Evolutionary conservation across 1,140 invertebrate genomes (phyloP).

Genomic region (Oryzaephilus surinamensis): DNA sequence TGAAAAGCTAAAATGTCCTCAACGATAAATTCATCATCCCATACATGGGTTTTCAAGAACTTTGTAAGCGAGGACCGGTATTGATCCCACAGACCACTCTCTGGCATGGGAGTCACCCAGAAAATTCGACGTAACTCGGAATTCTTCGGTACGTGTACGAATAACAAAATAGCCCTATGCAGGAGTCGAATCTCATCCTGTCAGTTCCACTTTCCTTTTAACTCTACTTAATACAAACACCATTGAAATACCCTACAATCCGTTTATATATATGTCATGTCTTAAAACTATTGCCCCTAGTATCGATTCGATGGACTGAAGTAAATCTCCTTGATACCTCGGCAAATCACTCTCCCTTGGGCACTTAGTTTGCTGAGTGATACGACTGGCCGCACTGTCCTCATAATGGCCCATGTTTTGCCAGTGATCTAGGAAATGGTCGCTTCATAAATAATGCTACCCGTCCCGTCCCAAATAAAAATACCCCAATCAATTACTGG

Average conservation of each 20-base stretch:
- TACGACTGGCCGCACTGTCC: conserved; percentile 16
- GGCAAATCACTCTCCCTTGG: conserved; percentile 11
- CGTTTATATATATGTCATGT: conserved; percentile 2
- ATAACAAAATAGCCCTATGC: conserved; percentile 14
- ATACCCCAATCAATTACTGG: conserved; percentile 9
- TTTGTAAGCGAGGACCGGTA: conserved; percentile 13
- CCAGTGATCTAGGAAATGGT: conserved; percentile 27
- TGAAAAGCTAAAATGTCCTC: too few species aligned
- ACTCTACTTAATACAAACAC: too few species aligned
- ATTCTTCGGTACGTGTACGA: conserved; percentile 18
- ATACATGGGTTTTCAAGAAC: too few species aligned
- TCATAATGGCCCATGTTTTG: conserved; percentile 24
- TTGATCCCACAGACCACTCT: conserved; percentile 18
- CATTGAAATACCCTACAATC: too few species aligned
- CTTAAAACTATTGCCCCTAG: conserved; percentile 1
- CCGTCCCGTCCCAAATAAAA: conserved; percentile 10
- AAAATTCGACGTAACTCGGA: conserved; percentile 16
- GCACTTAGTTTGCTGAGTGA: conserved; percentile 16
- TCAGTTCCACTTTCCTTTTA: neutral
- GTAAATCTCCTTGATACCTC: conserved; percentile 11
- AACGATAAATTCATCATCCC: too few species aligned
- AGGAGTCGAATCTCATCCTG: conserved; percentile 9
- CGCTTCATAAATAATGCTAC: conserved; percentile 28
- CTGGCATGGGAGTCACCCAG: conserved; percentile 19
- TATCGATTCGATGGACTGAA: conserved; percentile 9